phyloP scores from a whole-genome alignment of 2,888 invertebrate genomes.

The Cephus sareptanus region DNA sequence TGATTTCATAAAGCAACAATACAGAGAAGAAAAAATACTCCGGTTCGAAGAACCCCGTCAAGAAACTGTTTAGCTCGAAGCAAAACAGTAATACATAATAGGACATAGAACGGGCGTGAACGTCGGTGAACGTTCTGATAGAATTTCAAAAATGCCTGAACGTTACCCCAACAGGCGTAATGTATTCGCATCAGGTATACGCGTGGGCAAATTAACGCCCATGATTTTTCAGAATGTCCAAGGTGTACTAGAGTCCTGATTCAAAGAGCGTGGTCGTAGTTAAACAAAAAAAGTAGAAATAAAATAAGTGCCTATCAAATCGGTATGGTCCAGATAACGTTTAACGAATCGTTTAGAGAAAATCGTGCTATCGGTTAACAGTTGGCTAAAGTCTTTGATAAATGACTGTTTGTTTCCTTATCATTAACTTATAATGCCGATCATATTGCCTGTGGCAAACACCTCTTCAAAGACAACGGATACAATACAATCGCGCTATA shows the following conservation, averaged over 20 bases:
- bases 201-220: neutral
- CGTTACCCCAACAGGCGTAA: neutral
- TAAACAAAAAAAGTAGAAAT: neutral
- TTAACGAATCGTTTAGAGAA: neutral
- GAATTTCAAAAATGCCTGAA: neutral
- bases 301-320: neutral
- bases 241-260: neutral
- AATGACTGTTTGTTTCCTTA: neutral
- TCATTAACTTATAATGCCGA: neutral
- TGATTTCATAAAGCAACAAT: neutral
- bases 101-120: neutral
- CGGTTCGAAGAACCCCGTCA: neutral
- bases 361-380: neutral
- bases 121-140: neutral
- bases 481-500: too few relatives aligned
- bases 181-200: neutral
- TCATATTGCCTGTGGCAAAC: neutral
- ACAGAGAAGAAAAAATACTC: neutral
- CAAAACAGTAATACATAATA: neutral
- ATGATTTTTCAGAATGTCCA: neutral
- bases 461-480: neutral
- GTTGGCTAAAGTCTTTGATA: neutral
- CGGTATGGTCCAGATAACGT: neutral
- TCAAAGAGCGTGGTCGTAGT: neutral
- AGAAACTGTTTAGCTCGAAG: neutral